Conservation (phyloP, 2,113 vertebrate genomes). For the Deroptyus accipitrinus region DNA sequence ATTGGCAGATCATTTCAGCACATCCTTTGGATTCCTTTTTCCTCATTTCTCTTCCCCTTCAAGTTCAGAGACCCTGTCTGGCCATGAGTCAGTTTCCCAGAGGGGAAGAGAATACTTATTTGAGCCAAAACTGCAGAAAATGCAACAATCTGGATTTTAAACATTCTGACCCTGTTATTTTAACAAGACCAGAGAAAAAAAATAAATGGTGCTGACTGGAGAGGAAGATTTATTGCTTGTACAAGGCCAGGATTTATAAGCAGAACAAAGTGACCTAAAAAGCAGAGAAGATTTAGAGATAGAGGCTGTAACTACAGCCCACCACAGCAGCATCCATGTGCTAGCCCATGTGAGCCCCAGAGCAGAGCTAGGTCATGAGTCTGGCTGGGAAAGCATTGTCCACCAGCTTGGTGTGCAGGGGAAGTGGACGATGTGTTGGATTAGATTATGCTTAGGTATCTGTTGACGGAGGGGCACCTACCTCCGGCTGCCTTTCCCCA, state of each 20-base stretch:
- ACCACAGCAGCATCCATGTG: neutral
- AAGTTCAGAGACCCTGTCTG: neutral
- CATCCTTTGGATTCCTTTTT: neutral
- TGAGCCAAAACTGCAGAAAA: constrained; percentile 23
- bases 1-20: neutral
- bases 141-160: constrained; percentile 28
- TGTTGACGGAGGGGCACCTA: neutral
- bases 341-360: neutral
- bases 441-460: neutral
- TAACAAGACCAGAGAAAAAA: constrained; percentile 40
- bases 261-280: constrained; percentile 55
- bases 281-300: constrained; percentile 41
- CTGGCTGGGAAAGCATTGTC: neutral
- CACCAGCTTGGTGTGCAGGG: neutral
- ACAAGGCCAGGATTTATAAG: constrained; percentile 46
- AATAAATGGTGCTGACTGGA: constrained; percentile 19
- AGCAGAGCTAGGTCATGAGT: neutral
- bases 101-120: neutral
- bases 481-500: neutral
- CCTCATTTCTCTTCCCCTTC: neutral
- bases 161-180: constrained; percentile 46
- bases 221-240: constrained; percentile 57
- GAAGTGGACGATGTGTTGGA: neutral
- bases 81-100: neutral
- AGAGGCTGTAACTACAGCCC: neutral